Conservation (phyloP, 2,888 invertebrate species). For the Idaea straminata region DNA sequence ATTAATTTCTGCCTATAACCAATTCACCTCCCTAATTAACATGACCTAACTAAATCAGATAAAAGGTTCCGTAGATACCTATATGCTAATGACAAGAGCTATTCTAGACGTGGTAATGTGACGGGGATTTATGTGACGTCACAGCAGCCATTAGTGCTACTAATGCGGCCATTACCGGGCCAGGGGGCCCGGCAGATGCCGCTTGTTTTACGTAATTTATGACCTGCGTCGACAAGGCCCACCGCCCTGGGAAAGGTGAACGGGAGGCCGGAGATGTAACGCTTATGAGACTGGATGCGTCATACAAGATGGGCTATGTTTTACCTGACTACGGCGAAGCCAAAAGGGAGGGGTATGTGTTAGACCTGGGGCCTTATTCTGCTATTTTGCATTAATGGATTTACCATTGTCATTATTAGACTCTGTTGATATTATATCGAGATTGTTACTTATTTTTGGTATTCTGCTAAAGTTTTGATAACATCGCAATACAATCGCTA, state of each 20-base stretch:
- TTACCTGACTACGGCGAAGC: too few relatives aligned
- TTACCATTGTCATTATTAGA: too few relatives aligned
- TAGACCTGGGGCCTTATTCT: too few relatives aligned
- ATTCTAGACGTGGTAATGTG: conserved; percentile 54
- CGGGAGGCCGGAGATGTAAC: conserved; percentile 13
- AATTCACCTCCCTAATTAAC: not conserved
- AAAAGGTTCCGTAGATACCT: not conserved
- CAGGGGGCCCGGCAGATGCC: conserved; percentile 67
- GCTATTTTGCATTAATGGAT: too few relatives aligned
- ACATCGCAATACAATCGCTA: too few relatives aligned
- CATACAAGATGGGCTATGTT: not conserved
- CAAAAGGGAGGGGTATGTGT: too few relatives aligned
- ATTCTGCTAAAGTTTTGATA: too few relatives aligned
- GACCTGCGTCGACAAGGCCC: conserved; percentile 59
- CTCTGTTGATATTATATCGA: too few relatives aligned
- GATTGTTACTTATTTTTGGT: too few relatives aligned
- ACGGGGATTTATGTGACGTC: conserved; percentile 78
- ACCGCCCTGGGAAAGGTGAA: conserved; percentile 57
- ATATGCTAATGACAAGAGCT: conserved; percentile 13
- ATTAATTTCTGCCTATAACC: not conserved
- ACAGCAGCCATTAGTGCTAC: conserved; percentile 75
- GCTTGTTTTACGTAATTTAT: conserved; percentile 80
- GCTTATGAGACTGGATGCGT: conserved; percentile 38
- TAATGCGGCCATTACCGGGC: conserved; percentile 76
- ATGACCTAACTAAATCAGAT: not conserved